Evolutionary conservation across 2,888 invertebrate species (phyloP).

Genomic region (Temnothorax ravouxi): DNA sequence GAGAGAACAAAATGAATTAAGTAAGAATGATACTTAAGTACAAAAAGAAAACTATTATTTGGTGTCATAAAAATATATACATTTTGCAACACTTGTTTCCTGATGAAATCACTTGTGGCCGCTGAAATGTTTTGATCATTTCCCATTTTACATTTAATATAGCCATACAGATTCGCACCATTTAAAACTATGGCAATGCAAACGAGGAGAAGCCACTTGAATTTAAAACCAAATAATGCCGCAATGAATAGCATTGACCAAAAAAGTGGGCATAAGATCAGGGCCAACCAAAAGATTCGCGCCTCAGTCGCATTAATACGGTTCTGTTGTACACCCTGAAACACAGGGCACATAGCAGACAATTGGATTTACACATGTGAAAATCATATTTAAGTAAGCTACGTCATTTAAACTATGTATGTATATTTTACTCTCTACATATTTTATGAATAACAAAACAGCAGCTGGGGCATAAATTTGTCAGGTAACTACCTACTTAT

Average conservation of each 20-base stretch:
- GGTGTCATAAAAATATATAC: conserved; percentile 78
- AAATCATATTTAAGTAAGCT: conserved; percentile 32
- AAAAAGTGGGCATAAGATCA: conserved; percentile 93
- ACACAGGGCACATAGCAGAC: conserved; percentile 86
- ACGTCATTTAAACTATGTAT: neutral
- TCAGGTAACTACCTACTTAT: conserved; percentile 12
- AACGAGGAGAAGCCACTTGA: conserved; percentile 97
- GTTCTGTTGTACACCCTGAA: conserved; percentile 90
- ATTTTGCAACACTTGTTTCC: conserved; percentile 92
- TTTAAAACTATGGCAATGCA: conserved; percentile 95
- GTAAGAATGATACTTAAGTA: neutral
- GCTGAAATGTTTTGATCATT: conserved; percentile 92
- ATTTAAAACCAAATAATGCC: conserved; percentile 94
- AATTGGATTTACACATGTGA: conserved; percentile 66
- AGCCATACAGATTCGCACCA: conserved; percentile 98
- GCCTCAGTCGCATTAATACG: conserved; percentile 94
- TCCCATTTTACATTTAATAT: conserved; percentile 98
- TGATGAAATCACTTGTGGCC: conserved; percentile 93
- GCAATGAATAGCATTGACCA: conserved; percentile 96
- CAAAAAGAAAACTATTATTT: conserved; percentile 10
- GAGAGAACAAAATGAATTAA: conserved; percentile 48
- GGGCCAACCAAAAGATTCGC: conserved; percentile 97
- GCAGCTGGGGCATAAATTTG: neutral
- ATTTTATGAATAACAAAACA: conserved; percentile 4
- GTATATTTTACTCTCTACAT: neutral